Evolutionary conservation across 2,888 invertebrate genomes (phyloP), one percentile per base, ranked within the genome.

Genomic region (Vesta saturnalis): DNA sequence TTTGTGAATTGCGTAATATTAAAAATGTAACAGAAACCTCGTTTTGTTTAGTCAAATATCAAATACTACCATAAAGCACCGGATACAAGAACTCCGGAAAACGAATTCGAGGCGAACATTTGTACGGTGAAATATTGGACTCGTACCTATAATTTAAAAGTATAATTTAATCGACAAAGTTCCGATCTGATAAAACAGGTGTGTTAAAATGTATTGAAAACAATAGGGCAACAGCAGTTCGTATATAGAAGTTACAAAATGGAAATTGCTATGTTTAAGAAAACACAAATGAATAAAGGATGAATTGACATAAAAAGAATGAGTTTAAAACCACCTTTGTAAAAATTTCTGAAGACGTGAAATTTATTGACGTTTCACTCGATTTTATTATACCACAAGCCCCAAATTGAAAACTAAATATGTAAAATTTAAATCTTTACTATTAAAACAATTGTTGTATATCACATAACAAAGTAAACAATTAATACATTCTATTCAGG

Each of bases 121-220:
- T 67, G 57, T 66, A 60, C 64, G 61, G 67, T 64, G 22, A 67
- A 71, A 71, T 64, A 64, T 68, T 60, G 61, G 65, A 58, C 59
- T 14, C 39, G 58, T 64, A 70, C 63, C 67, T 67, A 66, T 68
- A 69, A 74, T 74, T 74, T 74, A 74, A 75, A 75, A 75, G 73
- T 74, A 75, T 75, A 75, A 74, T 75, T 74, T 75, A 74, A 73
- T 75, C 72, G 73, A 70, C 69, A 62, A 70, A 74, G 72, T 73
- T 70, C 70, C 69, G 64, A 68, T 67, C 67, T 68, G 71, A 70
- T 70, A 72, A 72, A 72, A 67, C 67, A 73, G 70, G 73, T 71
- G 71, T 67, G 72, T 72, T 72, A 70, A 72, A 73, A 69, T 70
- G 69, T 67, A 73, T 73, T 69, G 72, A 69, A 71, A 70, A 66